A percentile compares a stretch with the other conserved stretches of the same genome.
Conservation (phyloP, 2,797 vertebrate genomes). For the Microctenopoma stevenorrisi region DNA sequence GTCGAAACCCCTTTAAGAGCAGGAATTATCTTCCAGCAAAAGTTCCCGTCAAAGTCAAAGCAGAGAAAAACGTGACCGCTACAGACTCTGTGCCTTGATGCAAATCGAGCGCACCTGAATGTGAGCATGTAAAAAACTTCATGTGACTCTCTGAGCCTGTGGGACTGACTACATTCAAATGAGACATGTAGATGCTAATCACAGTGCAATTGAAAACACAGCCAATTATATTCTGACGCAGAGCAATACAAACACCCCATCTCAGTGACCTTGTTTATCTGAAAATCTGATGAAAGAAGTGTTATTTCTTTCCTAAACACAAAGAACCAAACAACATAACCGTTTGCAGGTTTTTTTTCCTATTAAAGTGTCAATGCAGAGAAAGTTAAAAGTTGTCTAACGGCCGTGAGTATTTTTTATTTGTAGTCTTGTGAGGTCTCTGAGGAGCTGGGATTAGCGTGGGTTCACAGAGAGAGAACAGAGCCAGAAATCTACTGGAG, state of each 20-base stretch:
- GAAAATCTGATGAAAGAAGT: constrained; percentile 54
- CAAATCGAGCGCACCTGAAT: constrained; percentile 6
- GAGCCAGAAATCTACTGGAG: constrained; percentile 22
- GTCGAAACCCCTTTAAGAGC: constrained; percentile 11
- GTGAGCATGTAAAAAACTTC: constrained; percentile 4
- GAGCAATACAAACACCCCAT: constrained; percentile 50
- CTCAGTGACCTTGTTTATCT: constrained; percentile 71
- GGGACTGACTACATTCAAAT: constrained; percentile 53
- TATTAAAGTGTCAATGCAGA: neutral
- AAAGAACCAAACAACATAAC: constrained; percentile 50
- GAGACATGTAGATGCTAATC: constrained; percentile 69
- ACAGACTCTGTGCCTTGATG: constrained; percentile 1
- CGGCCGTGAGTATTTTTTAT: constrained; percentile 48
- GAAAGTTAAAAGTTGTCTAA: constrained; percentile 32
- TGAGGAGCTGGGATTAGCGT: constrained; percentile 50
- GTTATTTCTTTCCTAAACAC: constrained; percentile 54
- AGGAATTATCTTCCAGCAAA: constrained; percentile 10
- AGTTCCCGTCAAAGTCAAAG: constrained; percentile 16
- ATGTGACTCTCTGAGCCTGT: constrained; percentile 35
- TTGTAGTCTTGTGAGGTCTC: constrained; percentile 57
- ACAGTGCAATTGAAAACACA: constrained; percentile 58
- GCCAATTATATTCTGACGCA: constrained; percentile 66
- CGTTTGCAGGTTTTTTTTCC: neutral
- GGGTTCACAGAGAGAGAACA: constrained; percentile 41
- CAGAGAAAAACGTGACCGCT: constrained; percentile 8